Base-by-base conservation (phyloP, 2,113 vertebrate species). In the Oxygymnocypris stewartii region DNA sequence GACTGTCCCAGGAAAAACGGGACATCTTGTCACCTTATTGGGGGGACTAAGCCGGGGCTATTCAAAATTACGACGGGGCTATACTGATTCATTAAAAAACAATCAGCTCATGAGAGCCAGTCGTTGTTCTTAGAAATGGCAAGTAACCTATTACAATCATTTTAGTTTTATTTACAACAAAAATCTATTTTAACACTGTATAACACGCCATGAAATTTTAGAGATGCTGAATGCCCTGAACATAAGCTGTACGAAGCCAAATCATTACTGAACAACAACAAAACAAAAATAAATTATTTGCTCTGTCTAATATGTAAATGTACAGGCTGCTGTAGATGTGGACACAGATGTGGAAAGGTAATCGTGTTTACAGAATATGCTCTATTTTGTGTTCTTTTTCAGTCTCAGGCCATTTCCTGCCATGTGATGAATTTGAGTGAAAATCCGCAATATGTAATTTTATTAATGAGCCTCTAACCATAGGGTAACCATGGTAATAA, bases 401-500 rank as follows among this genome's bases (percentile, higher is more conserved):
- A 86, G 79, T 86, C 88, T 80, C 69, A 69, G 71, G 37, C 37
- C 85, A 89, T 89, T 87, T 89, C 88, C 88, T 87, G 85, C 28
- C 37, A 79, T 85, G 25, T 90, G 79, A 89, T 79, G 91, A 91
- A 90, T 90, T 90, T 90, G 79, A 87, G 90, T 59, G 79, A 84
- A 91, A 92, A 90, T 71, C 69, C 76, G 67, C 89, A 28, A 71
- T 40, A 28, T 59, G 74, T 37, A 47, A 82, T 75, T 88, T 80
- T 86, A 88, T 85, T 89, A 83, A 87, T 85, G 80, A 90, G 80
- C 84, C 69, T 65, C 44, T 82, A 77, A 84, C 86, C 86, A 59
- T 85, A 65, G 87, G 40, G 90, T 93, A 88, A 90, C 92, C 93
- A 93, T 90, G 87, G 92, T 12, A 71, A 93, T 85, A 25, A 73